Percentiles rank a stretch among this genome's conserved stretches.
phyloP scores from a whole-genome alignment of 2,113 vertebrate species.

The Macrotis lagotis region DNA sequence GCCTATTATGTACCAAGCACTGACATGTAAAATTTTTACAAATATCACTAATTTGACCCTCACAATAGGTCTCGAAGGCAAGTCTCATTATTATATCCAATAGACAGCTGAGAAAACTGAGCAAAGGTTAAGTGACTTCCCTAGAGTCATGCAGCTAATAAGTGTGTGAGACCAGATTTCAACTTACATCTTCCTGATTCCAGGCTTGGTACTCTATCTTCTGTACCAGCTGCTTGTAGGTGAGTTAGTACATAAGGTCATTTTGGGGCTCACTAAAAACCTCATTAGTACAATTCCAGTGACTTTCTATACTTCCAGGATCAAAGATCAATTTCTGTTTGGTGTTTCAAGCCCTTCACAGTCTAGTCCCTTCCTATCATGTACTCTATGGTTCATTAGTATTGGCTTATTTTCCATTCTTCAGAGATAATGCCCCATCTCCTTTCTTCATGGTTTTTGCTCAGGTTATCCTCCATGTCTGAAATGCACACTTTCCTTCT shows the following conservation, averaged over 20 bases:
- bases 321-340: neutral
- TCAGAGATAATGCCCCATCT: neutral
- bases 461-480: neutral
- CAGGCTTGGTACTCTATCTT: neutral
- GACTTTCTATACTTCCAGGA: neutral
- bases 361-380: neutral
- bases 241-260: neutral
- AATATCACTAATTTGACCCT: neutral
- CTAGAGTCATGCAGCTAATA: too few species aligned
- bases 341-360: neutral
- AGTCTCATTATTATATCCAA: fast-evolving
- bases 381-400: neutral
- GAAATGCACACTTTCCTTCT: neutral
- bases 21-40: too few species aligned
- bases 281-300: neutral
- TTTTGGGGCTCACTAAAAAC: neutral
- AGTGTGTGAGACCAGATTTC: neutral
- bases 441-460: neutral
- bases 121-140: neutral
- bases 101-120: neutral
- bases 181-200: neutral
- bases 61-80: neutral
- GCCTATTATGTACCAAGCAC: neutral
- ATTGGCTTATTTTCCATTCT: neutral
- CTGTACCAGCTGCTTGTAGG: neutral